Evolutionary conservation across 2,113 vertebrate species (phyloP).

Genomic region (Pteropus alecto): DNA sequence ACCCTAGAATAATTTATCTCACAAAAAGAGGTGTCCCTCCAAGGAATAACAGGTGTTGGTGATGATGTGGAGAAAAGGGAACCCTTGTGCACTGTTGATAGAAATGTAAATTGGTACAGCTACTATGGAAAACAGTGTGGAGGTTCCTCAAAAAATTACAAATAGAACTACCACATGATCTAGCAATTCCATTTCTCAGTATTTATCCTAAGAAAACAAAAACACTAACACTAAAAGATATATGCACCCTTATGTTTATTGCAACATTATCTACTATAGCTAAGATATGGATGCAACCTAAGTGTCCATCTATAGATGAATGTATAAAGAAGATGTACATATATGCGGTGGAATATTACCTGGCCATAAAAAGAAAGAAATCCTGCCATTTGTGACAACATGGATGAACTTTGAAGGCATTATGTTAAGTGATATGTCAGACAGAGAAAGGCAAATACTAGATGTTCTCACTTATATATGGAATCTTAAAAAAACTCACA

Average conservation of each 20-base stretch:
- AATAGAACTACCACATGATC: background rate
- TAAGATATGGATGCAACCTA: background rate
- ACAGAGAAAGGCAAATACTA: background rate
- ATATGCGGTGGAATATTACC: background rate
- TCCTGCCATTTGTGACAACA: background rate
- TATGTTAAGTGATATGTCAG: background rate
- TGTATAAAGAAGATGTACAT: background rate
- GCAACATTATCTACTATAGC: background rate
- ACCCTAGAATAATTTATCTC: background rate
- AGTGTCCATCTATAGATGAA: background rate
- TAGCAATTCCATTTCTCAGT: background rate
- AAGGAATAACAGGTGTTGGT: background rate
- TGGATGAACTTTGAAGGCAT: background rate
- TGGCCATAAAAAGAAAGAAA: background rate
- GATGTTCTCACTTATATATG: background rate
- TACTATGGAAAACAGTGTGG: background rate
- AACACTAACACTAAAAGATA: background rate
- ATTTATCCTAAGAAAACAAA: background rate
- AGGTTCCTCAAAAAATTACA: background rate
- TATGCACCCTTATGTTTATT: background rate
- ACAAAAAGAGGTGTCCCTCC: background rate
- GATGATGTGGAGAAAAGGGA: background rate
- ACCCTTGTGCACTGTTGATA: background rate
- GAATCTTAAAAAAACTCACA: background rate
- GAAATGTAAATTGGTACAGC: background rate